Evolutionary conservation across 2,888 invertebrate species (phyloP), one percentile per base, ranked within the genome.

Genomic region (Parnassius apollo): DNA sequence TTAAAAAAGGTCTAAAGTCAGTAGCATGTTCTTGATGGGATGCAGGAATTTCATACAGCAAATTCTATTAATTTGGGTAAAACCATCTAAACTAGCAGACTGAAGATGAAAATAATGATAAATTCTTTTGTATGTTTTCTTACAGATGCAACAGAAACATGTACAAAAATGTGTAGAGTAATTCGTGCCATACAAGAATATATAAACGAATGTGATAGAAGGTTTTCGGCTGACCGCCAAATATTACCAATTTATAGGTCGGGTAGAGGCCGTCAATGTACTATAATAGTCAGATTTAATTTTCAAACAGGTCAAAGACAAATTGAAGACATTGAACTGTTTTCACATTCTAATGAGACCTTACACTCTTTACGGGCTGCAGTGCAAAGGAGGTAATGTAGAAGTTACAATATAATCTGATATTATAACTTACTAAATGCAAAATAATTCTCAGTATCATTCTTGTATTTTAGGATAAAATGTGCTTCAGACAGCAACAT

Each of bases 151-250:
- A 77, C 82, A 9, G 87, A 88, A 71, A 82, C 77, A 72, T 92
- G 91, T 80, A 88, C 88, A 68, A 86, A 96, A 85, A 97, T 98
- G 96, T 97, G 97, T 85, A 94, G 98, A 71, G 96, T 99, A 61
- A 94, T 99, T 86, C 96, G 97, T 88, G 98, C 98, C 77, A 93
- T 99, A 77, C 96, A 97, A 83, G 98, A 98, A 90, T 99, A 99
- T 83, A 95, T 99, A 68, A 96, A 96, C 75, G 98, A 98, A 90
- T 98, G 98, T 92, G 98, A 98, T 93, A 95, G 95, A 74, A 95
- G 95, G 69, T 97, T 96, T 87, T 94, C 95, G 57, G 96, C 96
- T 49, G 98, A 99, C 83, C 93, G 99, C 69, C 95, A 96, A 78
- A 95, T 97, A 75, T 91, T 98, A 75, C 98, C 98, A 35, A 94